Evolutionary conservation across 2,888 invertebrate genomes (phyloP), one percentile per base, ranked within the genome.

Genomic region (Carpatolechia fugitivella): DNA sequence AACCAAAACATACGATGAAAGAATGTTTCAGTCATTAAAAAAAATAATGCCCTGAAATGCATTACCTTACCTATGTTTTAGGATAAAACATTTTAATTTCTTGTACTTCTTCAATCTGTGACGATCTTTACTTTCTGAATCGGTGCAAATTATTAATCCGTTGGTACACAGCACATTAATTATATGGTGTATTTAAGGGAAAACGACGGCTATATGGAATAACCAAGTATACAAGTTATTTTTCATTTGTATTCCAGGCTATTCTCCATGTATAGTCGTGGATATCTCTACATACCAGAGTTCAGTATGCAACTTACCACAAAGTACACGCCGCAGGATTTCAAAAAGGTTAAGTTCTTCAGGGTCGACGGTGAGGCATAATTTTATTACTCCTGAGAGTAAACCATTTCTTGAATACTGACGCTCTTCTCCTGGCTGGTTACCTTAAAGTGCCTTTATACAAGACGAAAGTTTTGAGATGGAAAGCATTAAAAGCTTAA

Each of bases 281-380:
- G 49, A 20, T n/a, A 49, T 49, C 20, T 20, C 41, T 36, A 24
- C 16, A 35, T 16, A 35, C 20, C 35, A 11, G 35, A 36, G 36
- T 53, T 48, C 20, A 41, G 16, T 11, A 41, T 46, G 48, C 52
- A 69, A 73, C 72, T 73, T 73, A 73, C 72, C 72, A 73, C 50
- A 50, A 14, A 20, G 3, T n/a, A 29, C 1, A 38, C 24, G n/a
- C 14, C 16, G 50, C 6, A 35, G 8, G 20, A 13, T 29, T n/a
- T 18, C 41, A 41, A 41, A 29, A 35, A 33, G 13, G 8, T n/a
- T 38, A 29, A 38, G 24, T 29, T 50, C 50, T 50, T 29, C 50
- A 8, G 10, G 24, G 38, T 13, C 36, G 36, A 24, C 8, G 35
- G 7, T 1, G 50, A 38, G 29, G 36, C 36, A 10, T n/a, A 8